A percentile compares a stretch with the other conserved stretches of the same genome.
Conservation (phyloP, 2,797 vertebrate genomes). For the Cossypha caffra region DNA sequence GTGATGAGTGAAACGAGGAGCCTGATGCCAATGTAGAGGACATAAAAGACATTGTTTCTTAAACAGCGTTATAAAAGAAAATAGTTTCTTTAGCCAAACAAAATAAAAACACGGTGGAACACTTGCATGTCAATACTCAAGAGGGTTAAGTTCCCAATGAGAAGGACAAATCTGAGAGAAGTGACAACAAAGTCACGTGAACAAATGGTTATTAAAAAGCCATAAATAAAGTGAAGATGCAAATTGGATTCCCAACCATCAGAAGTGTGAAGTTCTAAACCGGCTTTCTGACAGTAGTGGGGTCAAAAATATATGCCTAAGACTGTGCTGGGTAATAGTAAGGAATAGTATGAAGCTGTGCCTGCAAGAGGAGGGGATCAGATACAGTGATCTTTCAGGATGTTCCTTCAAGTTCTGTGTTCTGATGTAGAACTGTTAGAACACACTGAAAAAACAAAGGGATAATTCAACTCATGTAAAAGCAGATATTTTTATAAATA, state of each 20-base stretch:
- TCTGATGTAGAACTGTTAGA: background rate
- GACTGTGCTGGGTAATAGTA: background rate
- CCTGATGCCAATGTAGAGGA: background rate
- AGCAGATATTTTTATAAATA: background rate
- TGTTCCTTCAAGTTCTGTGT: background rate
- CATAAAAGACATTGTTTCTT: background rate
- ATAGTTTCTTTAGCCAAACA: background rate
- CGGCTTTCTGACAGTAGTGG: background rate
- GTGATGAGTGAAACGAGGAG: background rate
- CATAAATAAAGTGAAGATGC: background rate
- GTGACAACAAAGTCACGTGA: background rate
- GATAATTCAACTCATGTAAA: background rate
- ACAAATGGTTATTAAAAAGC: background rate
- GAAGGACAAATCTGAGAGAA: background rate
- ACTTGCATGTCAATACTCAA: background rate
- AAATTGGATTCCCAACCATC: background rate
- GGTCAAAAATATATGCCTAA: background rate
- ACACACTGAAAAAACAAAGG: background rate
- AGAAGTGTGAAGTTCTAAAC: background rate
- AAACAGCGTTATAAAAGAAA: background rate
- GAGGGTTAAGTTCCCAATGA: background rate
- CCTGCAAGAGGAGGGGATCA: background rate
- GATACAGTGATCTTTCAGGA: background rate
- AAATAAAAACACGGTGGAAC: background rate
- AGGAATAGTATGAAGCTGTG: background rate